Base-by-base conservation (phyloP, 2,113 vertebrate species). In the Cichladusa arquata region DNA sequence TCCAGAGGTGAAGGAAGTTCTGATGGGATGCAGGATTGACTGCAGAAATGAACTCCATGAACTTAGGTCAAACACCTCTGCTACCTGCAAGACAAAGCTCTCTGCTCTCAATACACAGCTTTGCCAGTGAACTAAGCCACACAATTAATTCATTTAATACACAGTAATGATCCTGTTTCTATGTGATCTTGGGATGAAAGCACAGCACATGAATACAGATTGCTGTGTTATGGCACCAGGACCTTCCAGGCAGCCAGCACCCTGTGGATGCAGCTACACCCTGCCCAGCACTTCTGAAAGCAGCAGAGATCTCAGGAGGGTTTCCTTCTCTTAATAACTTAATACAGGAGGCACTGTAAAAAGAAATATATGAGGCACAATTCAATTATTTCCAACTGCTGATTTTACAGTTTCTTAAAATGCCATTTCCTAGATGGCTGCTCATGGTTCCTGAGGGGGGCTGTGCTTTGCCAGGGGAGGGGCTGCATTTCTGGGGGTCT, bases 391-490 rank as follows among this genome's bases (percentile, higher is more conserved):
- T 65, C 66, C 69, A 86, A 54, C 74, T 45, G 79, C 47, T 91
- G 70, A 74, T 91, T 77, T 57, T 78, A 87, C 58, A 56, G 48
- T 84, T 93, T 90, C 45, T 90, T 47, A 65, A 87, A 81, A 93
- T 42, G 23, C 45, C 5, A 18, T 73, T 93, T 92, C 91, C 85
- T 86, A 83, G 53, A 47, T 1, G 3, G 58, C 34, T 56, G 72
- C 77, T 73, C 48, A 12, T 2, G 29, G 8, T 64, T 83, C 34
- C 60, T 23, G 33, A 47, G 3, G 25, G 19, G 9, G 13, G 31
- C 25, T 71, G 42, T 58, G 34, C 38, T 66, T 51, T 38, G 29
- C 69, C 50, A 38, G 54, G 19, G 51, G 14, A 50, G 12, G 5
- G n/a, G 38, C 69, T 60, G n/a, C 4, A 0, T 64, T 54, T 51